Percentiles rank a stretch among this genome's conserved stretches.
Conservation (phyloP, 2,113 vertebrate species). For the Bubo scandiacus region DNA sequence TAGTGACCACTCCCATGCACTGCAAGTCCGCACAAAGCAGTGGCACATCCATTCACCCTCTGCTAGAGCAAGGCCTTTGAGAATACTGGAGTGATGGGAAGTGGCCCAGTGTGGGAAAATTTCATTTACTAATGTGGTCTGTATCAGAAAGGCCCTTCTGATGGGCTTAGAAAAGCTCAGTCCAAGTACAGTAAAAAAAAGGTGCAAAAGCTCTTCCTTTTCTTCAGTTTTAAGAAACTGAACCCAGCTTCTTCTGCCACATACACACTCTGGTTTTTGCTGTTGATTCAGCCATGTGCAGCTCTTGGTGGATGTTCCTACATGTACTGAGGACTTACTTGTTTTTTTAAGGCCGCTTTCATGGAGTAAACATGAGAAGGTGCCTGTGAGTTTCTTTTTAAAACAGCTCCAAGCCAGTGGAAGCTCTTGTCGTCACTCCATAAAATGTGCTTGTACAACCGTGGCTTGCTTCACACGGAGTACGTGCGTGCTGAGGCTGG, state of each 20-base stretch:
- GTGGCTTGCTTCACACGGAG: not conserved
- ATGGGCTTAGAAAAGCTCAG: not conserved
- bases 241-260: not conserved
- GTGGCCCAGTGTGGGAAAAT: not conserved
- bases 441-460: not conserved
- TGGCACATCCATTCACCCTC: not conserved
- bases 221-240: not conserved
- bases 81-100: not conserved
- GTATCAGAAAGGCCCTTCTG: not conserved
- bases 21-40: not conserved
- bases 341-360: fast-evolving
- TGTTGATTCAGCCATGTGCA: not conserved
- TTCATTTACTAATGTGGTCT: not conserved
- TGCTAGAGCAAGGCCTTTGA: not conserved
- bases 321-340: not conserved
- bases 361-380: not conserved
- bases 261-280: not conserved
- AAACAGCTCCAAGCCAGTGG: not conserved
- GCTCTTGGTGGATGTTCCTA: not conserved
- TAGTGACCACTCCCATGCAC: not conserved
- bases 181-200: not conserved
- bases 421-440: not conserved
- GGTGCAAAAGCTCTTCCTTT: not conserved
- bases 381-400: not conserved
- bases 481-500: not conserved